phyloP scores from a whole-genome alignment of 1,140 invertebrate species.

The Zaprionus camerounensis region DNA sequence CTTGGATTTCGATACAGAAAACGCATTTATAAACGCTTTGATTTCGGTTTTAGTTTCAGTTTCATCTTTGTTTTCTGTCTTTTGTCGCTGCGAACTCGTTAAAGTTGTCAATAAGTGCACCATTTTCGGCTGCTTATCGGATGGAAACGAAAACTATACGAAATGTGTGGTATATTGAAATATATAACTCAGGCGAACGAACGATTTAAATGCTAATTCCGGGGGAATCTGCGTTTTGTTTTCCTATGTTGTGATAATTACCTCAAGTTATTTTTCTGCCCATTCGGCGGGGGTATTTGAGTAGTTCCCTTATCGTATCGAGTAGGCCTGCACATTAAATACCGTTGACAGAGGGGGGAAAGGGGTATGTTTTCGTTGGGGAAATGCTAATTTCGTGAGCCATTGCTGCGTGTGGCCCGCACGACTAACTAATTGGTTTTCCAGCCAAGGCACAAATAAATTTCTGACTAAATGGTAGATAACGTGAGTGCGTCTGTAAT shows the following conservation, averaged over 20 bases:
- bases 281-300: slow-evolving; percentile 7
- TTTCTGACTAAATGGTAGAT: slow-evolving; percentile 75
- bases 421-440: slow-evolving; percentile 74
- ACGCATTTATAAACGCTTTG: slow-evolving; percentile 62
- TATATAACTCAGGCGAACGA: slow-evolving; percentile 32
- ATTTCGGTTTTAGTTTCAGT: slow-evolving; percentile 21
- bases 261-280: slow-evolving; percentile 57
- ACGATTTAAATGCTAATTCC: slow-evolving; percentile 78
- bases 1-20: slow-evolving; percentile 48
- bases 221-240: slow-evolving; percentile 61
- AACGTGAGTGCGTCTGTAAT: slow-evolving; percentile 42
- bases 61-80: slow-evolving; percentile 34
- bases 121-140: slow-evolving; percentile 78
- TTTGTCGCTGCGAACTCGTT: slow-evolving; percentile 62
- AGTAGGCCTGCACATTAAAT: slow-evolving; percentile 69
- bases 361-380: slow-evolving; percentile 55
- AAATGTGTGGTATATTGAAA: slow-evolving; percentile 38
- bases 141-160: slow-evolving; percentile 14
- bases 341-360: slow-evolving; percentile 63
- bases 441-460: slow-evolving; percentile 58
- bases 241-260: slow-evolving; percentile 79
- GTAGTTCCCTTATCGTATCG: slow-evolving; percentile 58
- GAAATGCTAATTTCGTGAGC: slow-evolving; percentile 66
- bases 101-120: slow-evolving; percentile 82
- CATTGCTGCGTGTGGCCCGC: slow-evolving; percentile 63